These are phyloP conservation scores for Protobothrops flavoviridis DNA, from an alignment of 2,113 vertebrate genomes.

Conservation along the genomic window DNA sequence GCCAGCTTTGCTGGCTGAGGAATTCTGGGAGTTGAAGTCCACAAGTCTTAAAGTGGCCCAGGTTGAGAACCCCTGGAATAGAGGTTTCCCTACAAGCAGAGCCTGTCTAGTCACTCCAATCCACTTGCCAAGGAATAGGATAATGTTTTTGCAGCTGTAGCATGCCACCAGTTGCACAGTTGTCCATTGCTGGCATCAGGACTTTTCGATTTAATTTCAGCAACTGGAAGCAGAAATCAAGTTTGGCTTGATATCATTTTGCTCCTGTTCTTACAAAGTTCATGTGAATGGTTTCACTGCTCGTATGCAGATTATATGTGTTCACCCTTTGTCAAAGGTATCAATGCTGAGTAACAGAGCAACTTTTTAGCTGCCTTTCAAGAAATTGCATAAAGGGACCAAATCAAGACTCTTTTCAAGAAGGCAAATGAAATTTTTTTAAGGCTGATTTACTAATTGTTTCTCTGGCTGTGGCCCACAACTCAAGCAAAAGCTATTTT, in stretches of 20 bases:
- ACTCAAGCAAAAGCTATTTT: conserved; percentile 45
- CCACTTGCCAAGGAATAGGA: background rate
- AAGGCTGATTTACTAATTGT: conserved; percentile 16
- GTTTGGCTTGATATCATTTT: background rate
- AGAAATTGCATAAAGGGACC: conserved; percentile 23
- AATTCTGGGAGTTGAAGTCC: too few species aligned
- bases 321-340: conserved; percentile 16
- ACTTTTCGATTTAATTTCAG: background rate
- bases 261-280: conserved; percentile 8
- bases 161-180: background rate
- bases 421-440: conserved; percentile 22
- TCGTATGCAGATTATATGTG: rapidly evolving
- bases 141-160: background rate
- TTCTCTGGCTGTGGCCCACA: conserved; percentile 38
- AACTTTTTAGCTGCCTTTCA: conserved; percentile 25
- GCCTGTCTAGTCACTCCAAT: background rate
- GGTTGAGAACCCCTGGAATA: too few species aligned
- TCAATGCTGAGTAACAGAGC: background rate
- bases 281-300: conserved; percentile 15
- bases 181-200: background rate
- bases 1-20: too few species aligned
- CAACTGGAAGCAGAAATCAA: background rate
- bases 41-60: too few species aligned
- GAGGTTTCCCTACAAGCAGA: background rate
- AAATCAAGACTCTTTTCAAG: conserved; percentile 4